phyloP scores from a whole-genome alignment of 2,113 vertebrate genomes.

The Heptranchias perlo region DNA sequence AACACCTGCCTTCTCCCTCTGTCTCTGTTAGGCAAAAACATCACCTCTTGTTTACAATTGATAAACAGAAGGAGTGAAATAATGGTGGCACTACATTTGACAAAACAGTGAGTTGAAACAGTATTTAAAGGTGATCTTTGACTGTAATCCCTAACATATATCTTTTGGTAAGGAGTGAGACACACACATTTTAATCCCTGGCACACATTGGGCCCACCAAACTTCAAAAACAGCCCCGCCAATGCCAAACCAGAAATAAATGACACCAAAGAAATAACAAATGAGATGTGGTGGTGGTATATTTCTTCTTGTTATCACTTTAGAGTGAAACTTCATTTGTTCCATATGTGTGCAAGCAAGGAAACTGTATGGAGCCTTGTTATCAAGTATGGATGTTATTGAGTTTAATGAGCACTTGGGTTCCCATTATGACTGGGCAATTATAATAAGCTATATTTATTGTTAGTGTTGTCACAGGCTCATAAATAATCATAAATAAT shows the following conservation, averaged over 20 bases:
- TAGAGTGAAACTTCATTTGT: constrained; percentile 20
- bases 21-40: background rate
- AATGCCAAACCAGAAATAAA: background rate
- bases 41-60: background rate
- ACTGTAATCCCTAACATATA: background rate
- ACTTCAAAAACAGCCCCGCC: background rate
- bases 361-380: constrained; percentile 13
- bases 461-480: constrained; percentile 17
- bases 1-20: background rate
- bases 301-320: constrained; percentile 30
- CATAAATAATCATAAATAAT: constrained; percentile 20
- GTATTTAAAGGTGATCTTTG: background rate
- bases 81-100: background rate
- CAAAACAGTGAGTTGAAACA: background rate
- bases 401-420: constrained; percentile 22
- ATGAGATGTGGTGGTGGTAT: background rate
- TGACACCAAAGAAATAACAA: background rate
- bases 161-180: background rate
- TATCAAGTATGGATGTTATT: background rate
- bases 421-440: constrained; percentile 25
- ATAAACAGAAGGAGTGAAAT: background rate
- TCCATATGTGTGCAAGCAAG: constrained; percentile 12
- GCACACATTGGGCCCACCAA: background rate
- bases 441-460: constrained; percentile 9
- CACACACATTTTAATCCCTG: background rate